Conservation (phyloP, 1,140 invertebrate species). For the Arctopsyche grandis region DNA sequence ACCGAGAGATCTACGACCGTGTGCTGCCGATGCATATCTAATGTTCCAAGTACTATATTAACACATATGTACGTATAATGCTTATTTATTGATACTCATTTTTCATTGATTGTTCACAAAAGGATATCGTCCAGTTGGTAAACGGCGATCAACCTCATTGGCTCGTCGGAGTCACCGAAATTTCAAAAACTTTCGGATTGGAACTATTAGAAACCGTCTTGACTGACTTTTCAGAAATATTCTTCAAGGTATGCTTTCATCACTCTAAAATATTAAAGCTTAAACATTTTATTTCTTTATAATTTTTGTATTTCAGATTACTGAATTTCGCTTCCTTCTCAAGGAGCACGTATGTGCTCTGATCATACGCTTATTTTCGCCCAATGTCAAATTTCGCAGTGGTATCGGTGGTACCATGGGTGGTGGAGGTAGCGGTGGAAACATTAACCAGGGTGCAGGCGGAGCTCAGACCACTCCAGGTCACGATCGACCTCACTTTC, state of each 20-base stretch:
- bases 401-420: constrained; percentile 62
- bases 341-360: constrained; percentile 97
- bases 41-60: constrained; percentile 83
- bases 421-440: constrained; percentile 59
- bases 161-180: constrained; percentile 95
- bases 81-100: background rate
- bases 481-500: constrained; percentile 94
- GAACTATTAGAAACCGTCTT: constrained; percentile 95
- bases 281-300: background rate
- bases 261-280: background rate
- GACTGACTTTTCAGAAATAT: constrained; percentile 90
- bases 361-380: constrained; percentile 97
- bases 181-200: constrained; percentile 96
- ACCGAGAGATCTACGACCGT: constrained; percentile 85
- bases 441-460: constrained; percentile 49
- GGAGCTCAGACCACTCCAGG: constrained; percentile 66
- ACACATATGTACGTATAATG: background rate
- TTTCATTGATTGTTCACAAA: constrained; percentile 25
- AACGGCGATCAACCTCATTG: constrained; percentile 96
- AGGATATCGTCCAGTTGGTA: constrained; percentile 95
- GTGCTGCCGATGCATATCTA: constrained; percentile 94
- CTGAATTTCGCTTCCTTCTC: constrained; percentile 93
- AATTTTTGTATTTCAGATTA: constrained; percentile 75
- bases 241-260: constrained; percentile 79
- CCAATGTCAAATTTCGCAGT: constrained; percentile 91